A percentile compares a stretch with the other conserved stretches of the same genome.
Conservation (phyloP, 64 coral and sea anemone species). For the Anthopleura sola region DNA sequence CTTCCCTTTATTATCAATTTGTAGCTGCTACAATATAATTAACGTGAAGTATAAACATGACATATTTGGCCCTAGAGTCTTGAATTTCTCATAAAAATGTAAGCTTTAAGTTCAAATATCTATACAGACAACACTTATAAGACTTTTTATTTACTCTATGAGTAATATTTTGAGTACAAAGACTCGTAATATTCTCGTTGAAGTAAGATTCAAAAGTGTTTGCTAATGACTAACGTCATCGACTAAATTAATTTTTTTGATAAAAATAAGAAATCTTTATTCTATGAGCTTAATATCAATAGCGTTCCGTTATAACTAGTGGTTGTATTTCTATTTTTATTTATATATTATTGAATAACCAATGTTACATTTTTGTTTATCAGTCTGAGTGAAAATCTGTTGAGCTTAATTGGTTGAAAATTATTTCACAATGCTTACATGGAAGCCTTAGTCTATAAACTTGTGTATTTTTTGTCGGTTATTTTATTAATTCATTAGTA, state of each 20-base stretch:
- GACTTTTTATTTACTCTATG: neutral
- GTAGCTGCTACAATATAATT: conserved; percentile 4
- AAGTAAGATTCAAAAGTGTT: neutral
- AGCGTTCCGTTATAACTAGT: neutral
- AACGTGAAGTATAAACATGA: conserved; percentile 1
- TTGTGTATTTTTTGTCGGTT: neutral
- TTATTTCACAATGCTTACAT: too few relatives aligned
- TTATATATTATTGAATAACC: neutral
- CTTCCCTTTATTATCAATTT: neutral
- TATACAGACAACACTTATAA: neutral
- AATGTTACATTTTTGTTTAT: neutral
- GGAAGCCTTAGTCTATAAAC: too few relatives aligned
- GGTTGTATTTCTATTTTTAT: neutral
- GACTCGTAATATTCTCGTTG: neutral
- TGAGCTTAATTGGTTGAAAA: too few relatives aligned
- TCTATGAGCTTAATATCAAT: neutral
- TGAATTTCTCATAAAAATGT: neutral
- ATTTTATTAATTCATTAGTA: neutral
- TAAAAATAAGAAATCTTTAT: neutral
- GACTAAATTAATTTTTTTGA: neutral
- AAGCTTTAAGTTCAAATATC: neutral
- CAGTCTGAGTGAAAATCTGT: neutral
- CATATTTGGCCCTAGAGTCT: neutral
- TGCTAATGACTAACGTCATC: conserved; percentile 1
- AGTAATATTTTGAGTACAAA: neutral